These are phyloP conservation scores for Lepus townsendii DNA, from an alignment of 2,797 vertebrate species.

Conservation along the genomic window DNA sequence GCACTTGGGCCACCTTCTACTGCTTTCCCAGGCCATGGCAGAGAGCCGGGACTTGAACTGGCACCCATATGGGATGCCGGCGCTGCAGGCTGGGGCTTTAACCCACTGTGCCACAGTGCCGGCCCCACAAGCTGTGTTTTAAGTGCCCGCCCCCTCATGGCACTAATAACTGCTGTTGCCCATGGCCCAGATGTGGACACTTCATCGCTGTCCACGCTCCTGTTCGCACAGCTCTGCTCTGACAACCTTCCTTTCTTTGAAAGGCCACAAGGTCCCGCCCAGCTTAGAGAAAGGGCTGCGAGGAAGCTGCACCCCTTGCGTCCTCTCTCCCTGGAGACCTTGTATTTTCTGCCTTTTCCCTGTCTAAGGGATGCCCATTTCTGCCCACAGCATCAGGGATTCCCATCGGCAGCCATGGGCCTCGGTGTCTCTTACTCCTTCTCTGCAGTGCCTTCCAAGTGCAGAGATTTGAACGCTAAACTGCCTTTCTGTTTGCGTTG, in stretches of 20 bases:
- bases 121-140: neutral
- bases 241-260: neutral
- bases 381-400: neutral
- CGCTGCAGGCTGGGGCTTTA: too few relatives aligned
- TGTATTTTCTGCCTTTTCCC: neutral
- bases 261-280: neutral
- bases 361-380: neutral
- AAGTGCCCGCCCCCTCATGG: neutral
- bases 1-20: too few relatives aligned
- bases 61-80: too few relatives aligned
- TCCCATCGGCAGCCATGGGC: neutral
- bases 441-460: neutral
- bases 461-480: neutral
- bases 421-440: neutral
- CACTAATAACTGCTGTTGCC: too few relatives aligned
- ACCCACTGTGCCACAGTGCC: too few relatives aligned
- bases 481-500: neutral
- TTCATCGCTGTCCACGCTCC: neutral
- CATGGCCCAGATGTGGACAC: fast-evolving
- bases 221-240: neutral
- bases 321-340: neutral
- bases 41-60: too few relatives aligned
- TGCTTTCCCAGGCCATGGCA: too few relatives aligned
- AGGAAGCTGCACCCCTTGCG: neutral
- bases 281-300: neutral